Evolutionary conservation across 2,113 vertebrate genomes (phyloP), one percentile per base, ranked within the genome.

Genomic region (Callocephalon fimbriatum): DNA sequence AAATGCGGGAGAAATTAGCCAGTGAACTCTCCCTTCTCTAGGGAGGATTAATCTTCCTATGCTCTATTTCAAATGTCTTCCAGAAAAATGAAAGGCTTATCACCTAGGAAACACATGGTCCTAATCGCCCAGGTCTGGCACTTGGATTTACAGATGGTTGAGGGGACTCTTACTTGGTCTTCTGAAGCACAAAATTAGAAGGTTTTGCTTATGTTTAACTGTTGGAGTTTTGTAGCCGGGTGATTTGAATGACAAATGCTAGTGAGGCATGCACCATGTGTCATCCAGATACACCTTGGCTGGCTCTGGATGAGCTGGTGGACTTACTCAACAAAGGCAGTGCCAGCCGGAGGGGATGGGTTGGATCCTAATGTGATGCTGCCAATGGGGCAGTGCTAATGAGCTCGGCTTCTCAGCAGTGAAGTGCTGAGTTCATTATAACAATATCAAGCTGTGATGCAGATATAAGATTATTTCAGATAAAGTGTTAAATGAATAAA

Each of bases 31-130:
- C 86, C 65, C 97, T 97, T 97, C 96, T 97, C 98, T 97, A 71
- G 94, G 97, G 98, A 97, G 90, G 92, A 96, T 96, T 97, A 95
- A 98, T 97, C 97, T 97, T 98, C 95, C 91, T 95, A 80, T 97
- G 95, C 93, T 95, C 87, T 88, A 84, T 98, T 98, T 98, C 97
- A 98, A 95, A 97, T 95, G 94, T 95, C 96, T 97, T 97, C 88
- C 85, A 88, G 86, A 77, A 86, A 96, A 97, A 97, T 91, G 89
- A 97, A 97, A 97, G 90, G 91, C 97, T 98, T 98, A 98, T 97
- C 97, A 93, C 95, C 97, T 97, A 96, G 96, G 95, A 98, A 98
- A 98, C 98, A 97, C 50, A 4, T 94, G 58, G 95, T 88, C 97
- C 97, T 97, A 98, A 98, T 97, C 94, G 1, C 79, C 97, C 76